These are phyloP conservation scores for Aegotheles bennettii DNA, from an alignment of 2,113 vertebrate genomes.

Conservation along the genomic window DNA sequence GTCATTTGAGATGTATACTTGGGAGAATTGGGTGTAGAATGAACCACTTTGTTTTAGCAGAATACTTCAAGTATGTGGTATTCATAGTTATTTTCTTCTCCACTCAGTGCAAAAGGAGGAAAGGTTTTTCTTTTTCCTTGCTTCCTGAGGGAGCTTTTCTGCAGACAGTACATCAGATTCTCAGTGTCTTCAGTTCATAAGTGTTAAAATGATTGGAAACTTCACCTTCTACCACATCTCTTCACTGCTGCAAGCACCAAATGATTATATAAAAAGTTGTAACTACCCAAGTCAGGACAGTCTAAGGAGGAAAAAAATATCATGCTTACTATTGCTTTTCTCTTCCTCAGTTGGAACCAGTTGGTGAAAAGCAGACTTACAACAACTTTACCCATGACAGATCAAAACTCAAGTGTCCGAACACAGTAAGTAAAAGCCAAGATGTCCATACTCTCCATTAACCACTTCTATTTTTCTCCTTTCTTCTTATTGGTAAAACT, in stretches of 20 bases:
- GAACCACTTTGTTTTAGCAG: background rate
- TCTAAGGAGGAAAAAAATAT: background rate
- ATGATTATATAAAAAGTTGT: background rate
- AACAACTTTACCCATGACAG: slow-evolving; percentile 83
- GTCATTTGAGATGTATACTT: background rate
- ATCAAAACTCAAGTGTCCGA: slow-evolving; percentile 84
- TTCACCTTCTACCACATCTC: background rate
- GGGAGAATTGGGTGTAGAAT: background rate
- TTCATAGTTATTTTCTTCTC: background rate
- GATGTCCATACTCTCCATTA: background rate
- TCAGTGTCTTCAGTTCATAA: background rate
- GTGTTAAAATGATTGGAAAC: background rate
- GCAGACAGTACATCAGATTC: background rate
- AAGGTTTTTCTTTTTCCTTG: background rate
- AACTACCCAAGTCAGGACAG: background rate
- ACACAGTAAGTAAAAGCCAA: slow-evolving; percentile 73
- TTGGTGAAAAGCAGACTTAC: slow-evolving; percentile 81
- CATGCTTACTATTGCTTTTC: background rate
- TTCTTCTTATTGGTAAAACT: background rate
- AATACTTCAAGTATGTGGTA: background rate
- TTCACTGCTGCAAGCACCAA: background rate
- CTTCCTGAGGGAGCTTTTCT: background rate
- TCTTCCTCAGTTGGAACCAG: slow-evolving; percentile 84
- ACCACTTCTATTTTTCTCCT: background rate
- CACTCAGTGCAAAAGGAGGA: background rate